These are phyloP conservation scores for Lepetodrilus schrolli DNA, from an alignment of 2,888 invertebrate species.

Conservation along the genomic window DNA sequence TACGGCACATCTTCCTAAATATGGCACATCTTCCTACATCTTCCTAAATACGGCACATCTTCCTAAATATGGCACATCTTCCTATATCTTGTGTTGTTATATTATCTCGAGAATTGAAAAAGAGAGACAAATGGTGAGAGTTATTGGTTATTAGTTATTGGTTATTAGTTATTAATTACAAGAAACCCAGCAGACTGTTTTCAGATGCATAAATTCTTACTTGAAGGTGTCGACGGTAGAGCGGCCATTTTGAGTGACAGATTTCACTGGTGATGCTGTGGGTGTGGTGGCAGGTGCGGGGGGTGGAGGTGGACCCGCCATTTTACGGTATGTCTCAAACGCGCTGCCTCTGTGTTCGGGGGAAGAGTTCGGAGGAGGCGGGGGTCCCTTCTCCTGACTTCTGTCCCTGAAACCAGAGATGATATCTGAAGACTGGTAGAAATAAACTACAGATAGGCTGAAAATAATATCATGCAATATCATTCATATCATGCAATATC, in stretches of 20 bases:
- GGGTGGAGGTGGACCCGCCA: slow-evolving; percentile 71
- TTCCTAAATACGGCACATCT: too few species aligned
- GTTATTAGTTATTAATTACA: too few species aligned
- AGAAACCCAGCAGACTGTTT: not conserved
- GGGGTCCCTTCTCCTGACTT: slow-evolving; percentile 5
- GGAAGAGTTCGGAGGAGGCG: slow-evolving; percentile 3
- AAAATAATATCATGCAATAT: not conserved
- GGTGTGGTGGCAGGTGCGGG: not conserved
- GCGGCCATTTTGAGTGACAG: not conserved
- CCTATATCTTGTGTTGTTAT: too few species aligned
- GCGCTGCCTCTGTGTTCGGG: slow-evolving; percentile 83
- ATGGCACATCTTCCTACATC: too few species aligned
- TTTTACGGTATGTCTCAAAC: slow-evolving; percentile 94
- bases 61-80: too few species aligned
- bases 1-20: too few species aligned
- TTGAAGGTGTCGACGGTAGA: not conserved
- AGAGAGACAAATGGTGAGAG: too few species aligned
- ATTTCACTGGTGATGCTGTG: not conserved
- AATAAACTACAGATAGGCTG: not conserved
- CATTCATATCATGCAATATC: too few species aligned
- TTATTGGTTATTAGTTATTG: too few species aligned
- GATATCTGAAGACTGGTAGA: not conserved
- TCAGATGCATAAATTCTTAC: not conserved
- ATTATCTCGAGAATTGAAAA: too few species aligned
- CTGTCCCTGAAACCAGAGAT: slow-evolving; percentile 1